Evolutionary conservation across 2,888 invertebrate genomes (phyloP).

Genomic region (Dasysyrphus tricinctus): DNA sequence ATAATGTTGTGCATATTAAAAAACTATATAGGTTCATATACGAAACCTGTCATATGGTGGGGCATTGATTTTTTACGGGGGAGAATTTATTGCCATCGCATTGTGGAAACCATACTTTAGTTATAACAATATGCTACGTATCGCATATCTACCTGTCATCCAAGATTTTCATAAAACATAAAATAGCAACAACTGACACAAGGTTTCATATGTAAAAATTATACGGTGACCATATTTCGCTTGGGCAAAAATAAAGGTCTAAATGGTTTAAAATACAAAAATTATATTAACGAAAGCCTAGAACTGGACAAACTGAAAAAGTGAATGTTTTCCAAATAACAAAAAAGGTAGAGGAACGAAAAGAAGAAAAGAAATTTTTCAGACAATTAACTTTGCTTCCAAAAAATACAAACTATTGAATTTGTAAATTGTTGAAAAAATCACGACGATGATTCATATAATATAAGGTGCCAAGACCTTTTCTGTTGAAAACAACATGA

Average conservation of each 20-base stretch:
- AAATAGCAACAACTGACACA: constrained; percentile 55
- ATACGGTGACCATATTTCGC: constrained; percentile 1
- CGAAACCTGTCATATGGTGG: constrained; percentile 61
- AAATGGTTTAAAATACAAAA: no score
- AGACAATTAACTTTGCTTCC: no score
- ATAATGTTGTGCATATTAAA: constrained; percentile 69
- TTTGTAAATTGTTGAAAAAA: no score
- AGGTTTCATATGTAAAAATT: background rate
- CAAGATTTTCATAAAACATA: constrained; percentile 63
- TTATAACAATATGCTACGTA: constrained; percentile 51
- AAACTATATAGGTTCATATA: constrained; percentile 3
- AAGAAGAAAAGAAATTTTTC: no score
- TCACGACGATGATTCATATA: no score
- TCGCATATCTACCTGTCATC: constrained; percentile 61
- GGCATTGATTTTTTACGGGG: constrained; percentile 61
- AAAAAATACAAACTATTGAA: no score
- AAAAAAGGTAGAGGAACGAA: no score
- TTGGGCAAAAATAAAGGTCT: background rate
- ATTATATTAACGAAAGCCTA: no score
- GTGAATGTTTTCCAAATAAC: no score
- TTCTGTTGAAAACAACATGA: no score
- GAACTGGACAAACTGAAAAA: no score
- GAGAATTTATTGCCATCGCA: constrained; percentile 64
- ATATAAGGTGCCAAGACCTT: no score
- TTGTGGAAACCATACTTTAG: constrained; percentile 39